Percentiles rank a stretch among this genome's conserved stretches.
phyloP scores from a whole-genome alignment of 2,113 vertebrate genomes.

The Anoplopoma fimbria region DNA sequence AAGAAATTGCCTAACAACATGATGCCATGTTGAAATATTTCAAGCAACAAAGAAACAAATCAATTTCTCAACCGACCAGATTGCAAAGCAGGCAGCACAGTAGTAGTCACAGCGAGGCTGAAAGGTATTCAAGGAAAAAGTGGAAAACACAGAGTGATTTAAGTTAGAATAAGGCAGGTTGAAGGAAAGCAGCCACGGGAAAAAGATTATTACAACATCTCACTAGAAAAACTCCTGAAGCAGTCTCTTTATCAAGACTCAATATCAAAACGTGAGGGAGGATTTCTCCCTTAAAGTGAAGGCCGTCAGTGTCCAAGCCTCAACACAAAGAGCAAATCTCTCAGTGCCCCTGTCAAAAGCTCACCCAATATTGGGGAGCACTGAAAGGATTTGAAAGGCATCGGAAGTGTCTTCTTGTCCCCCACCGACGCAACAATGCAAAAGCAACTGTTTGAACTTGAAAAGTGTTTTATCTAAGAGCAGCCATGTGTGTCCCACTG shows the following conservation, averaged over 20 bases:
- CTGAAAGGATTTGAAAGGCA: constrained; percentile 72
- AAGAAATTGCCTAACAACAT: not conserved
- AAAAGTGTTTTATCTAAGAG: constrained; percentile 72
- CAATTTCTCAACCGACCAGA: constrained; percentile 9
- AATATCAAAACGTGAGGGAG: constrained; percentile 23
- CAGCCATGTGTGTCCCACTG: constrained; percentile 74
- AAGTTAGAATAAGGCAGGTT: constrained; percentile 16
- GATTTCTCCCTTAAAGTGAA: constrained; percentile 25
- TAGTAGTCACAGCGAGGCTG: not conserved
- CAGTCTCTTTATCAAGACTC: constrained; percentile 3
- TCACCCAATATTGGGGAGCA: constrained; percentile 61
- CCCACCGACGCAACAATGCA: constrained; percentile 67
- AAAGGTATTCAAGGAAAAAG: not conserved
- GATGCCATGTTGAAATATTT: not conserved
- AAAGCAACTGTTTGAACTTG: constrained; percentile 75
- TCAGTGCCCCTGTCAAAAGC: constrained; percentile 49
- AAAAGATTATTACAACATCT: not conserved
- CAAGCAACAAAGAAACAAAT: not conserved
- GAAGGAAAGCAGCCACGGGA: not conserved
- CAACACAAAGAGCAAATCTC: constrained; percentile 59
- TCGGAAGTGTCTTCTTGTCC: constrained; percentile 77
- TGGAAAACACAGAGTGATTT: constrained; percentile 5
- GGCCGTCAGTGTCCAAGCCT: not conserved
- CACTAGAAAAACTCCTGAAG: not conserved
- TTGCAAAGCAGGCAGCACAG: not conserved